A percentile compares a stretch with the other conserved stretches of the same genome.
Conservation (phyloP, 2,113 vertebrate species). For the Oceanites oceanicus region DNA sequence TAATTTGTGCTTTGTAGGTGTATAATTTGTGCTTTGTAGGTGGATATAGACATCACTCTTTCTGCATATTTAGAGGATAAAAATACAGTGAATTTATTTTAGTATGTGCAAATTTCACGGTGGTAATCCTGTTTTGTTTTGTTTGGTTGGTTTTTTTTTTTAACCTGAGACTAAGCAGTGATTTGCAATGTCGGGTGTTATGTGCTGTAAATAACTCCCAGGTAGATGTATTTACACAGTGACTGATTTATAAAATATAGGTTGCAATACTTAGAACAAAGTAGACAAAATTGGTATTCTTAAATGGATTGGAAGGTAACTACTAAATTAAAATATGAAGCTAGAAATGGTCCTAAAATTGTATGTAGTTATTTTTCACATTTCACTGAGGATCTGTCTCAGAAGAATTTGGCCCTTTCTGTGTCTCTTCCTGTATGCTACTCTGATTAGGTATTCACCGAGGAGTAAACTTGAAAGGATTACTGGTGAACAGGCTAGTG, state of each 20-base stretch:
- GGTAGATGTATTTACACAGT: not conserved
- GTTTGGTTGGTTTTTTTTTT: not conserved
- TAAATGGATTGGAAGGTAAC: not conserved
- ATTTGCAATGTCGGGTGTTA: not conserved
- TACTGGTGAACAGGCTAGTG: not conserved
- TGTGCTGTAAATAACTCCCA: not conserved
- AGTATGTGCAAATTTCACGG: not conserved
- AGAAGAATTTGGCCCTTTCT: not conserved
- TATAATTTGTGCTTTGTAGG: not conserved
- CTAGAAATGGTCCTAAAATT: not conserved
- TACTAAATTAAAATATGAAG: not conserved
- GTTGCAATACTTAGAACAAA: not conserved
- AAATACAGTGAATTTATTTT: not conserved
- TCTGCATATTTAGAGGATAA: not conserved
- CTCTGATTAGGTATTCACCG: not conserved
- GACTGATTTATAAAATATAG: not conserved
- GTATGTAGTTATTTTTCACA: not conserved
- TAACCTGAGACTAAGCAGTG: not conserved
- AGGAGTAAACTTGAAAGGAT: not conserved
- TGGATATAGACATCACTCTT: not conserved
- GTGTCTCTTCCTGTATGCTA: not conserved
- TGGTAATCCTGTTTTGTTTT: not conserved
- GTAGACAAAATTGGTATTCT: not conserved
- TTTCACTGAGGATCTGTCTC: not conserved
- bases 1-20: not conserved